Conservation (phyloP, 2,888 invertebrate genomes). For the Leuctra nigra region DNA sequence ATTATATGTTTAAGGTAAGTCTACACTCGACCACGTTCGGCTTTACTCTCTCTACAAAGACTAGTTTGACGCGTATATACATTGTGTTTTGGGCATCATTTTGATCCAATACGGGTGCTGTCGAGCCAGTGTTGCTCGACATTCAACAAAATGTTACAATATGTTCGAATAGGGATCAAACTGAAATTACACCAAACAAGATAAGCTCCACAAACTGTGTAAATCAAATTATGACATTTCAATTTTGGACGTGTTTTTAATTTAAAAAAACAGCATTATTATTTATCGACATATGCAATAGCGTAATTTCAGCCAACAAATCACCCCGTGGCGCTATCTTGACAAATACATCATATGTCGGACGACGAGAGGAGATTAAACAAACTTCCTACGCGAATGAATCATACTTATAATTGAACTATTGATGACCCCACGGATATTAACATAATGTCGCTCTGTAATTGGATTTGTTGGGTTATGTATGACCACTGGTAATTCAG, state of each 20-base stretch:
- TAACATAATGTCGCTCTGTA: conserved; percentile 23
- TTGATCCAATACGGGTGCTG: too few species aligned
- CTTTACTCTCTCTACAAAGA: too few species aligned
- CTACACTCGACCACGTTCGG: too few species aligned
- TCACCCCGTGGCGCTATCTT: background rate
- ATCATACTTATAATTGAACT: conserved; percentile 2
- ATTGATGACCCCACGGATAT: conserved; percentile 13
- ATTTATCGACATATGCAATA: background rate
- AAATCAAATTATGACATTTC: conserved; percentile 6
- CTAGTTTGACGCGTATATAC: too few species aligned
- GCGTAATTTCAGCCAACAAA: background rate
- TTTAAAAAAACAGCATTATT: conserved; percentile 7
- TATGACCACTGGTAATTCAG: too few species aligned
- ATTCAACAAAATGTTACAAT: background rate
- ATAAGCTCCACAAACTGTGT: background rate
- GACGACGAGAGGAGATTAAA: conserved; percentile 3
- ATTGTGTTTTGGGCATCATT: too few species aligned
- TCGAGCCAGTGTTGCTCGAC: too few species aligned
- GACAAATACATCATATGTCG: background rate
- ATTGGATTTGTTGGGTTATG: too few species aligned
- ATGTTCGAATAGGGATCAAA: background rate
- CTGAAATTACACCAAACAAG: background rate
- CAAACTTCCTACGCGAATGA: background rate
- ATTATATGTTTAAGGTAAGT: too few species aligned
- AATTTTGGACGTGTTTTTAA: conserved; percentile 3